Conservation (phyloP, 2,797 vertebrate genomes). For the Luscinia megarhynchos region DNA sequence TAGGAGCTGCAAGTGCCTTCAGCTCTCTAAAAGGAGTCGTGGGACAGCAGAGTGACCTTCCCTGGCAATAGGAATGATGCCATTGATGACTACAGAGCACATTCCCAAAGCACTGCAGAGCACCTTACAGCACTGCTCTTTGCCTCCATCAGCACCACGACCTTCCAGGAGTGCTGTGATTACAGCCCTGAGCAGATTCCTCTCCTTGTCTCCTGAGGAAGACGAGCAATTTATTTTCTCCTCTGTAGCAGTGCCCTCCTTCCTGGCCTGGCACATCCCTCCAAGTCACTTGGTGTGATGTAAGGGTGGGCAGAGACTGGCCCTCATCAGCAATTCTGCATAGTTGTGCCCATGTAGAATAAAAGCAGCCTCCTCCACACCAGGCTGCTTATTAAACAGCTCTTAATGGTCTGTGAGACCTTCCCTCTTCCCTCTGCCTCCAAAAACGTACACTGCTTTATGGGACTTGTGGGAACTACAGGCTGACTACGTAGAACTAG, state of each 20-base stretch:
- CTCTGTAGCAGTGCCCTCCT: not conserved
- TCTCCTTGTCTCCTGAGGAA: not conserved
- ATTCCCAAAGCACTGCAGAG: not conserved
- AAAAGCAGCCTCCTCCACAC: slow-evolving; percentile 15
- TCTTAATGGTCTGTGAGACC: slow-evolving; percentile 29
- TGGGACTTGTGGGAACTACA: slow-evolving; percentile 52
- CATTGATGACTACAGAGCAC: fast-evolving
- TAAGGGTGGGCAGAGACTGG: not conserved
- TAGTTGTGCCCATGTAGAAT: not conserved
- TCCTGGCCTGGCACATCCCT: slow-evolving; percentile 16
- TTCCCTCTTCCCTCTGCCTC: slow-evolving; percentile 35
- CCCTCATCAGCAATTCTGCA: not conserved
- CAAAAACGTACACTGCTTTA: slow-evolving; percentile 50
- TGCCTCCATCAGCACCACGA: not conserved
- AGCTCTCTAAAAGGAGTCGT: not conserved
- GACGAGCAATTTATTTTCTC: slow-evolving; percentile 13
- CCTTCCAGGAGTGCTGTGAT: not conserved
- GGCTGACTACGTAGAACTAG: slow-evolving; percentile 56
- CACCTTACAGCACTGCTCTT: not conserved
- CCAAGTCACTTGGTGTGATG: not conserved
- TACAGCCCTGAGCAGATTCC: not conserved
- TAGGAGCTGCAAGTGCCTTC: not conserved
- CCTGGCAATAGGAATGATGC: not conserved
- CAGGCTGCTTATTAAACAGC: slow-evolving; percentile 54
- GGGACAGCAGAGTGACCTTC: not conserved